These are phyloP conservation scores for Drosophila rufa DNA, from an alignment of 1,140 invertebrate genomes.

Conservation along the genomic window DNA sequence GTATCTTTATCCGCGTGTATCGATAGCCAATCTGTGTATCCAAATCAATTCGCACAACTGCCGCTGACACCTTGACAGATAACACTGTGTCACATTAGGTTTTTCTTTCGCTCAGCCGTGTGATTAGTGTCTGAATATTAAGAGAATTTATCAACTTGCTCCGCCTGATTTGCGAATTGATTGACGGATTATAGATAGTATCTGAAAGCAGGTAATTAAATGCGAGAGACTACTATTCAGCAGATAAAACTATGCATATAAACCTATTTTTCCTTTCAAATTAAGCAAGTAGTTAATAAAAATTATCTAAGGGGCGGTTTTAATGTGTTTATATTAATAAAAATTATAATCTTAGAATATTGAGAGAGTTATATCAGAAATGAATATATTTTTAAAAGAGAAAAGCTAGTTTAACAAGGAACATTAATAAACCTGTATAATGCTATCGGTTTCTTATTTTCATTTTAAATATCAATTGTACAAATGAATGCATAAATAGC, in stretches of 20 bases:
- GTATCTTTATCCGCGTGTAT: constrained; percentile 20
- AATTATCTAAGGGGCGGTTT: background rate
- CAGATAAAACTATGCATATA: background rate
- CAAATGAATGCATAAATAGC: background rate
- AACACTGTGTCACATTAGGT: constrained; percentile 62
- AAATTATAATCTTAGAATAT: too few species aligned
- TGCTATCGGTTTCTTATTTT: too few species aligned
- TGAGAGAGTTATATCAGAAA: too few species aligned
- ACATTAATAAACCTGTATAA: too few species aligned
- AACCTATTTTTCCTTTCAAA: background rate
- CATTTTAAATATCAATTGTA: too few species aligned
- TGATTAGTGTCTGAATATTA: constrained; percentile 65
- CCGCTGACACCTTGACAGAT: constrained; percentile 77
- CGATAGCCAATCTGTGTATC: constrained; percentile 55
- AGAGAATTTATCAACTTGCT: constrained; percentile 32
- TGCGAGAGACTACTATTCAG: background rate
- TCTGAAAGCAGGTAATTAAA: constrained; percentile 26
- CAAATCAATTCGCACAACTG: constrained; percentile 68
- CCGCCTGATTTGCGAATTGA: constrained; percentile 15
- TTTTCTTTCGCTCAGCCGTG: constrained; percentile 24
- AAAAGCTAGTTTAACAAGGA: too few species aligned
- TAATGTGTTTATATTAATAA: background rate
- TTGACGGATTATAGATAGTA: constrained; percentile 48
- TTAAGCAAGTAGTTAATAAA: background rate
- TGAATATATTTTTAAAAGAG: too few species aligned